Conservation (phyloP, 2,797 vertebrate species). For the Zalophus californianus region DNA sequence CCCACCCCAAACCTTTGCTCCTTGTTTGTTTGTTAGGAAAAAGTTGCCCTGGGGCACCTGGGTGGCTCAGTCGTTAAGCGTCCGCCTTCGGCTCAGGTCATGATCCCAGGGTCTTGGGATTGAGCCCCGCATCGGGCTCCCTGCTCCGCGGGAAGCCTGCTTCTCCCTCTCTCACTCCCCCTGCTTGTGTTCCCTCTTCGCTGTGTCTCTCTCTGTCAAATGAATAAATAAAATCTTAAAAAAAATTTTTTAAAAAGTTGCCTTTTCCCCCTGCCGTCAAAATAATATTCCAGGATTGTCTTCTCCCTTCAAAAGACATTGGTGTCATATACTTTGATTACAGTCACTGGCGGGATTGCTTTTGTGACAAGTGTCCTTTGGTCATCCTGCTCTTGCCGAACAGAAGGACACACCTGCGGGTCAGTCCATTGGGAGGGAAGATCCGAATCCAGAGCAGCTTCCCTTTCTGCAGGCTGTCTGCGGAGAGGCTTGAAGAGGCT, state of each 20-base stretch:
- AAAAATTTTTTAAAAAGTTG: neutral
- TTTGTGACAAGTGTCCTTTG: neutral
- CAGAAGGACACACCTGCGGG: neutral
- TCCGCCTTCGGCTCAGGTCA: too few species aligned
- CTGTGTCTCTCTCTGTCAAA: too few species aligned
- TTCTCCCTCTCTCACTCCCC: too few species aligned
- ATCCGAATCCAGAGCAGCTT: neutral
- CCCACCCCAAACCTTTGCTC: neutral
- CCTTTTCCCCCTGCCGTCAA: neutral
- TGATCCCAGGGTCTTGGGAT: too few species aligned
- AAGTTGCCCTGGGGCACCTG: neutral
- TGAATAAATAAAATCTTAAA: too few species aligned
- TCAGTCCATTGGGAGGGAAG: neutral
- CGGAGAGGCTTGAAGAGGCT: neutral
- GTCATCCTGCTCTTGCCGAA: neutral
- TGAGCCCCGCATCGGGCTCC: too few species aligned
- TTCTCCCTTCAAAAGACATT: neutral
- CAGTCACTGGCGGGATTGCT: neutral
- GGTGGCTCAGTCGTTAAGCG: too few species aligned
- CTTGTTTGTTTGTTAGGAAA: neutral
- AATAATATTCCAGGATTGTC: neutral
- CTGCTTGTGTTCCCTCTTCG: too few species aligned
- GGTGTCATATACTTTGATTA: neutral
- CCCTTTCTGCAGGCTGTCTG: rapidly evolving
- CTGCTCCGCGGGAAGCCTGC: too few species aligned